Percentiles rank a stretch among this genome's conserved stretches.
Conservation (phyloP, 92 coral and sea anemone species). For the Paramuricea clavata region DNA sequence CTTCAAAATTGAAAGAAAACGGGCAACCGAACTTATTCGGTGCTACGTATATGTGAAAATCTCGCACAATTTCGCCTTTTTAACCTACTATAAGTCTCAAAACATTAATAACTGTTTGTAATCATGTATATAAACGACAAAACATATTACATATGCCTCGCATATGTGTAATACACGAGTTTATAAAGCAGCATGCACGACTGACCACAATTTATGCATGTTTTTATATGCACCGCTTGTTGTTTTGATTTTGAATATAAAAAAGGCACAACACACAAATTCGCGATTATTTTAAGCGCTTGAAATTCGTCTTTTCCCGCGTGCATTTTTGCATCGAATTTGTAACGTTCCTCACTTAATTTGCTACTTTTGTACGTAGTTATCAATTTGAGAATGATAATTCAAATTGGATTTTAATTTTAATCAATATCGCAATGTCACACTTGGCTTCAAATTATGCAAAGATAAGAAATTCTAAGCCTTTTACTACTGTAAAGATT, state of each 20-base stretch:
- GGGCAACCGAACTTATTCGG: constrained; percentile 24
- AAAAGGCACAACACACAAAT: constrained; percentile 51
- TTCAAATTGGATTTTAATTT: neutral
- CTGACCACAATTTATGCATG: constrained; percentile 10
- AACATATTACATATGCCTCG: neutral
- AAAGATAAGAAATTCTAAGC: constrained; percentile 17
- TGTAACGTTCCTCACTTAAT: neutral
- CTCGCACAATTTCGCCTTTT: neutral
- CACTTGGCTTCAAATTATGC: constrained; percentile 17
- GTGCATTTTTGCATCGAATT: neutral
- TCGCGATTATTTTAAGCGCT: neutral
- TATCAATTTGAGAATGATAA: neutral
- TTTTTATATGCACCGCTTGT: constrained; percentile 28
- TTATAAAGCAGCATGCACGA: constrained; percentile 10
- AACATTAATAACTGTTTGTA: neutral
- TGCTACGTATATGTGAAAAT: neutral
- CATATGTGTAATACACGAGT: neutral
- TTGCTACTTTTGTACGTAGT: neutral
- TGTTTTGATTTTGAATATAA: constrained; percentile 24
- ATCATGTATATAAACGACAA: neutral
- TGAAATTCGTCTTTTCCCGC: neutral
- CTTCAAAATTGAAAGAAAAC: constrained; percentile 13
- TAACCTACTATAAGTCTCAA: neutral
- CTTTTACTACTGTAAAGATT: neutral
- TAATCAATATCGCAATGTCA: constrained; percentile 4